A percentile compares a stretch with the other conserved stretches of the same genome.
phyloP scores from a whole-genome alignment of 2,797 vertebrate species.

The Dendrocincla fuliginosa region DNA sequence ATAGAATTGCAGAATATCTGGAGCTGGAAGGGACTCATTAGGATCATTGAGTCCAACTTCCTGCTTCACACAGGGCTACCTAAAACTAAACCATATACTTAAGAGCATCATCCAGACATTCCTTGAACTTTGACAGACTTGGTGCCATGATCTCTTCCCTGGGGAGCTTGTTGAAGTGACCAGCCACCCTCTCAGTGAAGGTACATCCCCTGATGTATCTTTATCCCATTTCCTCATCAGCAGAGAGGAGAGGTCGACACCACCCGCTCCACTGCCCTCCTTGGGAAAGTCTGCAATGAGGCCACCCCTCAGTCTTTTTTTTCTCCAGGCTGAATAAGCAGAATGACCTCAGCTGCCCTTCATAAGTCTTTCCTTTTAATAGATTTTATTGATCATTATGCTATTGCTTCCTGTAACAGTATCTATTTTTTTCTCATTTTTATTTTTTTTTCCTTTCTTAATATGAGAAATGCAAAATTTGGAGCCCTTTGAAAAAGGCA shows the following conservation, averaged over 20 bases:
- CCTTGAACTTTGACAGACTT: neutral
- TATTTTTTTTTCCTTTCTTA: neutral
- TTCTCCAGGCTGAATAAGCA: neutral
- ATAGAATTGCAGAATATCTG: neutral
- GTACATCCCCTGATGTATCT: neutral
- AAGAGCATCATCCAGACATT: accelerated
- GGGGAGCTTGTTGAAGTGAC: neutral
- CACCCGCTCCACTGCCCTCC: accelerated
- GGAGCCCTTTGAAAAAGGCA: neutral
- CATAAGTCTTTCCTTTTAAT: neutral
- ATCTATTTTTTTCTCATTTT: neutral
- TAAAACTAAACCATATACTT: neutral
- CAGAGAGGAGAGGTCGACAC: neutral
- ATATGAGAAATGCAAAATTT: neutral
- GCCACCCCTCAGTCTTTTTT: neutral
- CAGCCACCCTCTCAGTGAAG: accelerated
- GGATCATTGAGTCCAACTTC: accelerated
- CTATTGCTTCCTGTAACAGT: neutral
- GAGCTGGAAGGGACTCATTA: neutral
- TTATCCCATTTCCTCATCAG: neutral
- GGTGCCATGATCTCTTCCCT: neutral
- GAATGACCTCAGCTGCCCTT: neutral
- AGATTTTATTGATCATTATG: neutral
- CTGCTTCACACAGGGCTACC: neutral
- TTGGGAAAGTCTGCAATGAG: neutral